A percentile compares a stretch with the other conserved stretches of the same genome.
Evolutionary conservation across 2,113 vertebrate species (phyloP).

Genomic region (Corythoichthys haematopterus): DNA sequence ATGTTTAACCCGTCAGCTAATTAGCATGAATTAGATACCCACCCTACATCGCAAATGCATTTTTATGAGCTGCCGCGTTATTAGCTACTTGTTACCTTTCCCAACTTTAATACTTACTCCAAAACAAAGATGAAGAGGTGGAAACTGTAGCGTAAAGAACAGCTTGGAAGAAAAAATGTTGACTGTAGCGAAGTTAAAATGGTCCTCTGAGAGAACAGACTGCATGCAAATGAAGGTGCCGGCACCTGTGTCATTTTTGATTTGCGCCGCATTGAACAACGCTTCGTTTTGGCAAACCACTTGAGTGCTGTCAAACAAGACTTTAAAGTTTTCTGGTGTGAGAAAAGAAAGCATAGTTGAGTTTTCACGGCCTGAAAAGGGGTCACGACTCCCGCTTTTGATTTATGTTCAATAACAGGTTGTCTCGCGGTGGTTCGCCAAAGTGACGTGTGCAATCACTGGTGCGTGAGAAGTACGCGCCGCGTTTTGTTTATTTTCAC

Average conservation of each 20-base stretch:
- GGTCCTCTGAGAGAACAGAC: conserved; percentile 13
- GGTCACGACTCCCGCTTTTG: neutral
- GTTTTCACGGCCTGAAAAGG: neutral
- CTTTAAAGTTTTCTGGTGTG: conserved; percentile 6
- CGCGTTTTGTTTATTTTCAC: conserved; percentile 7
- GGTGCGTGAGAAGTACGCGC: neutral
- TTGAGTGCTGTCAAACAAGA: conserved; percentile 19
- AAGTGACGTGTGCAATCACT: neutral
- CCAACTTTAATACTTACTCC: conserved; percentile 5
- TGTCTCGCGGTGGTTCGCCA: conserved; percentile 7
- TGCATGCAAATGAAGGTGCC: conserved; percentile 23
- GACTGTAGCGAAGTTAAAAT: conserved; percentile 8
- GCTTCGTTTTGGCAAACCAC: conserved; percentile 19
- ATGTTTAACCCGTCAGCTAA: too few species aligned
- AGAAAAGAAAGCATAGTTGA: conserved; percentile 10
- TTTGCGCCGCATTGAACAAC: conserved; percentile 22
- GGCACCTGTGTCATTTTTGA: conserved; percentile 17
- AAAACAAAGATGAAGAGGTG: conserved; percentile 19
- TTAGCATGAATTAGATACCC: too few species aligned
- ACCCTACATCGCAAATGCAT: too few species aligned
- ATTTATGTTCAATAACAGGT: neutral
- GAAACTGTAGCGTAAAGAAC: neutral
- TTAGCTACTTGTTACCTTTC: conserved; percentile 16
- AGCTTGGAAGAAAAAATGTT: conserved; percentile 10
- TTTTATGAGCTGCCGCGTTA: conserved; percentile 21